These are phyloP conservation scores for Syngnathus acus DNA, from an alignment of 2,797 vertebrate species.

Conservation along the genomic window DNA sequence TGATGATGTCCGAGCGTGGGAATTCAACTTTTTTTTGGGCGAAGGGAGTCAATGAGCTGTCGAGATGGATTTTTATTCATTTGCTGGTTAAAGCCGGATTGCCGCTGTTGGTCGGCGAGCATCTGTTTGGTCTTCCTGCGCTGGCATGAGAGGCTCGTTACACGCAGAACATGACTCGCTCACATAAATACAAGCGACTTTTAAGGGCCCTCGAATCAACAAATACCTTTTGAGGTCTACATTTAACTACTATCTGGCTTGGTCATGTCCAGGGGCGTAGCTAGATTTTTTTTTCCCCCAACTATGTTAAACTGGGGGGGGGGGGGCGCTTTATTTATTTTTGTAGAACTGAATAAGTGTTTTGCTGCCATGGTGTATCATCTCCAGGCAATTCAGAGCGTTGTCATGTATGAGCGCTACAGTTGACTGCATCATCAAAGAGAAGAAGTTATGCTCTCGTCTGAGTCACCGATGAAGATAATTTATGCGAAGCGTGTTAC, in stretches of 20 bases:
- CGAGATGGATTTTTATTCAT: constrained; percentile 30
- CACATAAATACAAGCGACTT: constrained; percentile 65
- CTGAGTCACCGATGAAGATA: background rate
- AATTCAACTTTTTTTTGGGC: constrained; percentile 23
- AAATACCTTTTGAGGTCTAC: constrained; percentile 38
- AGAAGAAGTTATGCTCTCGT: too few relatives aligned
- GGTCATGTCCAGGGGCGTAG: constrained; percentile 8
- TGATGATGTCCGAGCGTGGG: constrained; percentile 44
- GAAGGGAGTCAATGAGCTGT: constrained; percentile 54
- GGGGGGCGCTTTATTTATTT: too few relatives aligned
- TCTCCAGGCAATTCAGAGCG: background rate
- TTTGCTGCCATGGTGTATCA: background rate
- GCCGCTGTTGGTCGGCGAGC: constrained; percentile 47
- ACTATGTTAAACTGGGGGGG: too few relatives aligned
- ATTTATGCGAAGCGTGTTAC: constrained; percentile 22
- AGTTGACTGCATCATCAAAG: background rate
- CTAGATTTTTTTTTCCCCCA: too few relatives aligned
- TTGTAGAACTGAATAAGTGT: background rate
- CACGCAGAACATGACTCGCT: constrained; percentile 60
- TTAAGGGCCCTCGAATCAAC: constrained; percentile 39
- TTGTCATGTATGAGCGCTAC: background rate
- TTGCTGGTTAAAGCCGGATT: constrained; percentile 23
- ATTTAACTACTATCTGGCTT: constrained; percentile 22
- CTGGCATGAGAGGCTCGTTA: constrained; percentile 66
- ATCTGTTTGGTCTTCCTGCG: constrained; percentile 64